Evolutionary conservation across 2,797 vertebrate species (phyloP), one percentile per base, ranked within the genome.

Genomic region (Rhinichthys osculus): DNA sequence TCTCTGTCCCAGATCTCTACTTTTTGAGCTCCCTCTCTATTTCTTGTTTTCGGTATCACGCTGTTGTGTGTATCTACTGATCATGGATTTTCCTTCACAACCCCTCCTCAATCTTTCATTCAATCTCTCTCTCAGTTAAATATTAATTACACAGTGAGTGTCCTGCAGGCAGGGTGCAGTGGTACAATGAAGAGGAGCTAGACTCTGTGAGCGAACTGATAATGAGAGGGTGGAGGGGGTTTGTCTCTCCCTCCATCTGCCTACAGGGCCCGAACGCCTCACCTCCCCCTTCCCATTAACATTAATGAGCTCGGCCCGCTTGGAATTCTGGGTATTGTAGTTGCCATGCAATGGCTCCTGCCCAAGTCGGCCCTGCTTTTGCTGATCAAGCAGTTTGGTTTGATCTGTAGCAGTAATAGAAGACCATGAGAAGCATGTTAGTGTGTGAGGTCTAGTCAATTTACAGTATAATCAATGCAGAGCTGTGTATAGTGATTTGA

Each of bases 81-180:
- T 3, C 14, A 3, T 23, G 13, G 50, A 42, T 87, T 85, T 33
- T 84, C 52, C 35, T 27, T 44, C 42, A 50, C 5, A 38, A 73
- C 77, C 38, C 33, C 59, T 17, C 78, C 62, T 81, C 7, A 66
- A 62, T 0, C 1, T 30, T 9, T n/a, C 54, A 76, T 78, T 70
- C 66, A 35, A 71, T 85, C 81, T 76, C 57, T 89, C 90, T 94
- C 92, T 85, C 90, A 85, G 93, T 95, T 95, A 95, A 94, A 95
- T 94, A 95, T 95, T 95, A 95, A 96, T 95, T 95, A 95, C 93
- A 88, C 89, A 89, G 84, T 85, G 91, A 80, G 86, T 90, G 89
- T 94, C 92, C 93, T 90, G 89, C 89, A 86, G 93, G 93, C 94
- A 92, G 92, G 93, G 87, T 93, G 90, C 90, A 90, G 87, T 13